These are phyloP conservation scores for Notarius quadriscutis DNA, from an alignment of 2,113 vertebrate species.

Conservation along the genomic window DNA sequence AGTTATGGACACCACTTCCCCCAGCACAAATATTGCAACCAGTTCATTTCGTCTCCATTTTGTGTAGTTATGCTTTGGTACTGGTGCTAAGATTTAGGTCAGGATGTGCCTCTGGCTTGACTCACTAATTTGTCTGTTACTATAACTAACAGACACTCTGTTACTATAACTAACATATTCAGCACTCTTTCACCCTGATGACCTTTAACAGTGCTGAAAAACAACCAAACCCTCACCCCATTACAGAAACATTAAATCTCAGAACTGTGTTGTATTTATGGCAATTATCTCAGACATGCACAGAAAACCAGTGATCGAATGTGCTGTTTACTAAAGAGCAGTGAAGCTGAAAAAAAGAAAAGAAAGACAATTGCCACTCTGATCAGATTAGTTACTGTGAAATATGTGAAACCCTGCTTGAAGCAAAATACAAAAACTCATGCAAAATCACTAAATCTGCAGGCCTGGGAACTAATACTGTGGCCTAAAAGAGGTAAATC, in stretches of 20 bases:
- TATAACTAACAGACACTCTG: neutral
- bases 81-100: neutral
- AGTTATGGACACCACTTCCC: neutral
- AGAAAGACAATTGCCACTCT: neutral
- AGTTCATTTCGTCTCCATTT: neutral
- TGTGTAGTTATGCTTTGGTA: neutral
- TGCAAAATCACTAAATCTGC: neutral
- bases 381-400: neutral
- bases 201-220: neutral
- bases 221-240: neutral
- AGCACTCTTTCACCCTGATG: neutral
- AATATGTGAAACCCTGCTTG: neutral
- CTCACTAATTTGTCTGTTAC: neutral
- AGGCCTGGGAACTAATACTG: neutral
- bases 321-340: neutral
- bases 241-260: neutral
- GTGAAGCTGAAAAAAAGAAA: neutral
- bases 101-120: slow-evolving; percentile 2
- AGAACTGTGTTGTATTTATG: neutral
- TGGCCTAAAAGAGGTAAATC: neutral
- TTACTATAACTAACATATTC: neutral
- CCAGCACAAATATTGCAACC: neutral
- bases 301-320: neutral
- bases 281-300: neutral
- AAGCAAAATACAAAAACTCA: neutral